Conservation (phyloP, 2,113 vertebrate species). For the Ictalurus furcatus region DNA sequence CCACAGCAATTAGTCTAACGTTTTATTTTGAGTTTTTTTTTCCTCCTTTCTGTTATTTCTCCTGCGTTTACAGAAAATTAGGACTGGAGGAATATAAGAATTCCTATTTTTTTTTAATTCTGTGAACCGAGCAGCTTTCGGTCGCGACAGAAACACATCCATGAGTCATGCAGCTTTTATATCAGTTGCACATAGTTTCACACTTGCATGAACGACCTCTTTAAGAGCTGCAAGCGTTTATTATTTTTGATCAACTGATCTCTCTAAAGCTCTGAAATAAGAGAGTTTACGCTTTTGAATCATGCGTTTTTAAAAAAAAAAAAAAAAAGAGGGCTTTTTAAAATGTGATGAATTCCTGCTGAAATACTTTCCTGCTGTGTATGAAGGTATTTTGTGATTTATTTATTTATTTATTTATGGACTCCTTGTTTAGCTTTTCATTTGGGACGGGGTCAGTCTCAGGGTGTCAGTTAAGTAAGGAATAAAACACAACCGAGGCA, state of each 20-base stretch:
- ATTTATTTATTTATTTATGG: background rate
- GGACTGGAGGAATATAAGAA: background rate
- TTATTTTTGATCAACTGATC: background rate
- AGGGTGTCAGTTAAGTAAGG: background rate
- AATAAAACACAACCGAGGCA: background rate
- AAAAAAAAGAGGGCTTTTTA: background rate
- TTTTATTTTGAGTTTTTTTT: background rate
- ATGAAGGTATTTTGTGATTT: background rate
- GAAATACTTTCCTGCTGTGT: background rate
- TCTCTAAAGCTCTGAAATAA: background rate
- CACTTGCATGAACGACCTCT: background rate
- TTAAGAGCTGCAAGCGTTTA: background rate
- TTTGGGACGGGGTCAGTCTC: background rate
- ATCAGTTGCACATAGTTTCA: background rate
- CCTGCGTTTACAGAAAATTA: background rate
- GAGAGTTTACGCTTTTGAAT: background rate
- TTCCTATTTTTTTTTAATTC: background rate
- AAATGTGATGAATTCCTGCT: background rate
- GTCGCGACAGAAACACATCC: background rate
- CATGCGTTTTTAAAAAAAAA: background rate
- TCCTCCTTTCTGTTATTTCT: background rate
- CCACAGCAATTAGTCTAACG: background rate
- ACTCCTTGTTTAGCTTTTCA: too few relatives aligned
- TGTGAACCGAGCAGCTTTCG: background rate
- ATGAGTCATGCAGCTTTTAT: background rate